Evolutionary conservation across 2,888 invertebrate genomes (phyloP), one percentile per base, ranked within the genome.

Genomic region (Coleophora flavipennella): DNA sequence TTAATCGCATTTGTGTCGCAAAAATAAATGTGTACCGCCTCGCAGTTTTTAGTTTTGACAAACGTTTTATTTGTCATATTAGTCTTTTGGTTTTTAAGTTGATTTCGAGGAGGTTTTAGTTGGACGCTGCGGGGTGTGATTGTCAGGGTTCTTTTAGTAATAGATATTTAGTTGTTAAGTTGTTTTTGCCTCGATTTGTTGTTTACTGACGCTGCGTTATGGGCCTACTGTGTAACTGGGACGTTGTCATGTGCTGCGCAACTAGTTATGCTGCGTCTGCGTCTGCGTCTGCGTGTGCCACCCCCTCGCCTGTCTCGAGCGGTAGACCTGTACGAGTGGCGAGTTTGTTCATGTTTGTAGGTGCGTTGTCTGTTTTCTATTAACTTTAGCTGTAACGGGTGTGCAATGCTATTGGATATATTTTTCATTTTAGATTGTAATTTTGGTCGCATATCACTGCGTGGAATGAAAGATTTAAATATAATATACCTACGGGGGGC

Each of bases 391-490:
- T 43, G 38, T 39, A 44, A 50, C 47, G 44, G 45, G 49, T 57
- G 53, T 55, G 48, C 35, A 41, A 49, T 39, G 53, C 49, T 51
- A 44, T 53, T 46, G 45, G 43, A 40, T 34, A 48, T 49, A 45
- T 43, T 46, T 51, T 59, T 59, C 47, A 53, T 63, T 73, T 71
- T 73, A 69, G 69, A 71, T 62, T 57, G 70, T 73, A 72, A 69
- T 74, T 68, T 74, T 67, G 68, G 66, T 67, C 67, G 75, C 78
- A 78, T 77, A 77, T 78, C 75, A 77, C 72, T 61, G 67, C 62
- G 66, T 64, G 67, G 55, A 54, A 48, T 48, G 46, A 51, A 61
- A 59, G 61, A 63, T 62, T 65, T 59, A n/a, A 20, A 20, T 20
- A 20, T 20, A 20, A 20, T 20, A 20, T 20, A 20, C 20, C 20